Evolutionary conservation across 92 coral and sea anemone genomes (phyloP).

Genomic region (Palythoa caribaeorum): DNA sequence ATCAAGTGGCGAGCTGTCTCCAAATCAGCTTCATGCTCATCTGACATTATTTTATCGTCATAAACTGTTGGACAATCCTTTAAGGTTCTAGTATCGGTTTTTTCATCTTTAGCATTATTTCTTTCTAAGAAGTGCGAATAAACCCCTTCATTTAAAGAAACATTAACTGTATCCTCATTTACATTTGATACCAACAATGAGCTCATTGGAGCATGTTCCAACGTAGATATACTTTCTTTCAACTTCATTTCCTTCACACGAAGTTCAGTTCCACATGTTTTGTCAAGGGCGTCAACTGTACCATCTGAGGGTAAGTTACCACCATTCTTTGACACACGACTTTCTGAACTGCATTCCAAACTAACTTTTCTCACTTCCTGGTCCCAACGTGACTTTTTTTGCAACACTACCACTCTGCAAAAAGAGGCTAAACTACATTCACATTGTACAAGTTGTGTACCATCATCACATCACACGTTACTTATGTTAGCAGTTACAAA

Average conservation of each 20-base stretch:
- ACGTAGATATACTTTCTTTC: neutral
- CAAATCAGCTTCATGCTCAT: neutral
- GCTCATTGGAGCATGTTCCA: neutral
- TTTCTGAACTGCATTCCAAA: neutral
- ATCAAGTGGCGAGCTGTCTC: neutral
- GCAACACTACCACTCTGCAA: conserved; percentile 34
- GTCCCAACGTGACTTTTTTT: conserved; percentile 67
- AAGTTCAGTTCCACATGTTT: neutral
- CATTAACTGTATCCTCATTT: neutral
- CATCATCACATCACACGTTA: neutral
- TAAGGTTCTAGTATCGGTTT: neutral
- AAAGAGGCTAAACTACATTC: neutral
- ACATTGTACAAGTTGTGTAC: neutral
- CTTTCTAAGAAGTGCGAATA: neutral
- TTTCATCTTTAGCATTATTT: neutral
- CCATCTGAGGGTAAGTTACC: neutral
- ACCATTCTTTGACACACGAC: neutral
- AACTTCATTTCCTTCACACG: too few species aligned
- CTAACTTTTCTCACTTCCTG: conserved; percentile 35
- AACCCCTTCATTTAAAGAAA: neutral
- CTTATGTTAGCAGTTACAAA: too few species aligned
- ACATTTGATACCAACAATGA: neutral
- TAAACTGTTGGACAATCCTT: neutral
- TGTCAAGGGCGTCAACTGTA: neutral
- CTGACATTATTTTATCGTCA: neutral